These are phyloP conservation scores for Chaitophorus viminalis DNA, from an alignment of 2,888 invertebrate genomes.

Conservation along the genomic window DNA sequence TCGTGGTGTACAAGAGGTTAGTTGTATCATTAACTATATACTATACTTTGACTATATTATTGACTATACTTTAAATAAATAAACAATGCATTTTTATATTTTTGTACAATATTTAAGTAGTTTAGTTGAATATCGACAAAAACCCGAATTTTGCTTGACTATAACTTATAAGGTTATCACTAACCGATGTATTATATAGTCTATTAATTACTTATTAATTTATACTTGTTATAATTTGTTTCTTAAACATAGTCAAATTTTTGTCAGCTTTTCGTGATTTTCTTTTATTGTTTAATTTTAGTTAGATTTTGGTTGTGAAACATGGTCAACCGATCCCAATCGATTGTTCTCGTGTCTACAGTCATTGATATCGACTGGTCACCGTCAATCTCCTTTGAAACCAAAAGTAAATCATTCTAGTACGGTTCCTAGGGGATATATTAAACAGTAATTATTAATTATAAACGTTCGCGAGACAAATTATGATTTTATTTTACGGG, in stretches of 20 bases:
- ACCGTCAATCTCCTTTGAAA: background rate
- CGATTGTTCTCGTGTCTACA: constrained; percentile 75
- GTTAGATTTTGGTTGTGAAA: constrained; percentile 75
- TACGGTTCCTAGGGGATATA: background rate
- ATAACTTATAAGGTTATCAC: no score
- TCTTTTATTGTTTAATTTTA: constrained; percentile 66
- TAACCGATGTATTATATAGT: no score
- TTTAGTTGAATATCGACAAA: no score
- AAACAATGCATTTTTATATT: no score
- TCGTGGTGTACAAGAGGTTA: constrained; percentile 75
- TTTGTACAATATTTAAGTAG: no score
- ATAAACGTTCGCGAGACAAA: constrained; percentile 72
- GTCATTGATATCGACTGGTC: constrained; percentile 66
- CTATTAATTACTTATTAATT: background rate
- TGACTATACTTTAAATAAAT: no score
- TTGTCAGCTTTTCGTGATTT: background rate
- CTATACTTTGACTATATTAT: no score
- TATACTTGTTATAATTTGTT: background rate
- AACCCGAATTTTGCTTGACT: no score
- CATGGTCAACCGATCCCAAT: constrained; percentile 76
- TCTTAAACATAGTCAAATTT: background rate
- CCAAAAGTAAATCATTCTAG: background rate
- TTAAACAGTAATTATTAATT: constrained; percentile 22
- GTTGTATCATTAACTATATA: no score
- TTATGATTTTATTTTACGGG: constrained; percentile 67